Evolutionary conservation across 1,140 invertebrate genomes (phyloP), one percentile per base, ranked within the genome.

Genomic region (Bombus pyrosoma): DNA sequence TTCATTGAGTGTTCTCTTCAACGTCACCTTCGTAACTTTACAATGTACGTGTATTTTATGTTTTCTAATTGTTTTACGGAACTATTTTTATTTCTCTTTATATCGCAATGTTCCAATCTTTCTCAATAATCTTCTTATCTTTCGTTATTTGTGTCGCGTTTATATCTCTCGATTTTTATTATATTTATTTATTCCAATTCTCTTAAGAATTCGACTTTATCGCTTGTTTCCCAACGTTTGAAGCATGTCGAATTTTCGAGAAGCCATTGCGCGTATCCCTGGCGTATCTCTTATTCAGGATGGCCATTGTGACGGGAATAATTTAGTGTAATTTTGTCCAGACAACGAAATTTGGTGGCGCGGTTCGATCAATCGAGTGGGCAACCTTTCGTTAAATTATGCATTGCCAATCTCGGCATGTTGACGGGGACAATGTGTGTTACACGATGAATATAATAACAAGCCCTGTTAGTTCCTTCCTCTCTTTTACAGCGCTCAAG

Each of bases 361-460:
- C 9, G 13, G 43, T 1, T 28, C 79, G 68, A 81, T 81, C 68
- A 71, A 81, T 81, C 68, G 79, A 81, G 64, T 47, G 68, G 41
- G 22, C 37, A 53, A 34, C 69, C 66, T 82, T 84, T 79, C 88
- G 83, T 92, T 91, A 87, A 90, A 91, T 89, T 85, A 91, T 89
- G 83, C 73, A 79, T 79, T 80, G 71, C 43, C 76, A 83, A 75
- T 85, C 78, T 73, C 77, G 76, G 32, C 39, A n/a, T 32, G 80
- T 15, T 57, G 71, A 82, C 59, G 28, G 32, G 57, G 72, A 47
- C 72, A 75, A 75, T 47, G 72, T 37, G 34, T 32, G 57, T 64
- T 75, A n/a, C 41, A 73, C 34, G n/a, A 41, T 74, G 57, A 75
- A 74, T 82, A 47, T 75, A 82, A 82, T 82, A 82, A 82, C 81